Evolutionary conservation across 2,888 invertebrate genomes (phyloP).

Genomic region (Sinelater perroti): DNA sequence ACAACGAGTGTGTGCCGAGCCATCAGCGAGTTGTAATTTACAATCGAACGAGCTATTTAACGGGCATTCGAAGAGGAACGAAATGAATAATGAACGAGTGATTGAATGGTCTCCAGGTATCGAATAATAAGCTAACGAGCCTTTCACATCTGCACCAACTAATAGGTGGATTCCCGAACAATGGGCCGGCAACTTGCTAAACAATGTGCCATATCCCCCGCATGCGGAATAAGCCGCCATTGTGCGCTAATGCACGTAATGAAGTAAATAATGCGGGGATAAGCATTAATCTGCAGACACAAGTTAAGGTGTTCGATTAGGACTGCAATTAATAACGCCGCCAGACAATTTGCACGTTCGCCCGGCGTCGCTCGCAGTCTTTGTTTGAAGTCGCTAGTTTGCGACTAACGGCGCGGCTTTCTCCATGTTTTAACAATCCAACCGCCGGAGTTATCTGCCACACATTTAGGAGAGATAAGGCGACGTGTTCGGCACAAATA

Average conservation of each 20-base stretch:
- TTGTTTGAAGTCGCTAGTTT: no score
- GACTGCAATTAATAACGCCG: background rate
- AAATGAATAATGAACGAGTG: slow-evolving; percentile 50
- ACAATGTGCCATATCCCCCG: slow-evolving; percentile 42
- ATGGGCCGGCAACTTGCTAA: slow-evolving; percentile 52
- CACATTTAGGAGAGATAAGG: no score
- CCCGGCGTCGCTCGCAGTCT: no score
- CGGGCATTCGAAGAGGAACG: slow-evolving; percentile 43
- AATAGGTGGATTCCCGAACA: slow-evolving; percentile 53
- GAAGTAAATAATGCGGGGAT: slow-evolving; percentile 5
- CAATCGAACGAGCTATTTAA: slow-evolving; percentile 10
- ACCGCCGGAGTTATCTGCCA: no score
- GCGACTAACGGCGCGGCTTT: no score
- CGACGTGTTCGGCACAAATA: no score
- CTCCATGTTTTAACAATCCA: no score
- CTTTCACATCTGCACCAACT: slow-evolving; percentile 49
- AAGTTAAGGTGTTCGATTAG: background rate
- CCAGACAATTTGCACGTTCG: no score
- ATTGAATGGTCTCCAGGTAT: slow-evolving; percentile 52
- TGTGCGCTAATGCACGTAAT: slow-evolving; percentile 15
- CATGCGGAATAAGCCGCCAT: slow-evolving; percentile 17
- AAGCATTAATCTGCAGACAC: background rate
- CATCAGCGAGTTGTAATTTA: background rate
- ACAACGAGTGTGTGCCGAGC: no score
- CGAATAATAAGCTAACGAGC: slow-evolving; percentile 53